A percentile compares a stretch with the other conserved stretches of the same genome.
phyloP scores from a whole-genome alignment of 2,888 invertebrate genomes.

The Ectemnius cavifrons region DNA sequence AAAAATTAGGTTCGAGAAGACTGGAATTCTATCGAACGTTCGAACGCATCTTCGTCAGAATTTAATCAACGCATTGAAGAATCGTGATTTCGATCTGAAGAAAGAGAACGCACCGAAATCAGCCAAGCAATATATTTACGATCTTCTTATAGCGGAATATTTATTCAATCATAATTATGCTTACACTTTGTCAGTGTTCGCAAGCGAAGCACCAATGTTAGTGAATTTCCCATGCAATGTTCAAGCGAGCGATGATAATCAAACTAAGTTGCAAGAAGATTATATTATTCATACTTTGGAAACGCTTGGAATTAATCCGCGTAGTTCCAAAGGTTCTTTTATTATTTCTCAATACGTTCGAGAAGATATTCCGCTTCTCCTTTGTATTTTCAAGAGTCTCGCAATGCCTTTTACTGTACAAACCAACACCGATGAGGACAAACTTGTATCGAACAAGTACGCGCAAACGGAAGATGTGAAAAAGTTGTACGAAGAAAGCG shows the following conservation, averaged over 20 bases:
- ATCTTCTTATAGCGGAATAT: conserved; percentile 75
- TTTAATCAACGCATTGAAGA: conserved; percentile 73
- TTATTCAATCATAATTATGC: conserved; percentile 73
- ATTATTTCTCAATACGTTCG: conserved; percentile 69
- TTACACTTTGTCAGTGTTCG: conserved; percentile 74
- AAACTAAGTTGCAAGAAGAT: conserved; percentile 70
- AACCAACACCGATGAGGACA: conserved; percentile 19
- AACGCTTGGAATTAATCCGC: conserved; percentile 71
- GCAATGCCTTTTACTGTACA: conserved; percentile 39
- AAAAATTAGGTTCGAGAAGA: conserved; percentile 73
- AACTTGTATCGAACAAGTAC: conserved; percentile 30
- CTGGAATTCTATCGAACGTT: conserved; percentile 74
- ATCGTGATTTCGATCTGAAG: conserved; percentile 65
- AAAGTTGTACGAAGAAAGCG: conserved; percentile 5
- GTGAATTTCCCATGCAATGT: conserved; percentile 63
- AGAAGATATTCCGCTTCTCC: conserved; percentile 66
- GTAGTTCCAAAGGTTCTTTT: conserved; percentile 62
- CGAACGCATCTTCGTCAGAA: conserved; percentile 74
- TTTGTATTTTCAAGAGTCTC: conserved; percentile 70
- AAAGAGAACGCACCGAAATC: conserved; percentile 63
- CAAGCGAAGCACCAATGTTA: conserved; percentile 74
- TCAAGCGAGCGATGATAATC: conserved; percentile 28
- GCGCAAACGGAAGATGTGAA: conserved; percentile 58
- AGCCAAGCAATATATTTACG: conserved; percentile 74
- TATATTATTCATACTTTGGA: conserved; percentile 72